Percentiles rank a stretch among this genome's conserved stretches.
Evolutionary conservation across 2,888 invertebrate species (phyloP).

Genomic region (Eristalinus sepulchralis): DNA sequence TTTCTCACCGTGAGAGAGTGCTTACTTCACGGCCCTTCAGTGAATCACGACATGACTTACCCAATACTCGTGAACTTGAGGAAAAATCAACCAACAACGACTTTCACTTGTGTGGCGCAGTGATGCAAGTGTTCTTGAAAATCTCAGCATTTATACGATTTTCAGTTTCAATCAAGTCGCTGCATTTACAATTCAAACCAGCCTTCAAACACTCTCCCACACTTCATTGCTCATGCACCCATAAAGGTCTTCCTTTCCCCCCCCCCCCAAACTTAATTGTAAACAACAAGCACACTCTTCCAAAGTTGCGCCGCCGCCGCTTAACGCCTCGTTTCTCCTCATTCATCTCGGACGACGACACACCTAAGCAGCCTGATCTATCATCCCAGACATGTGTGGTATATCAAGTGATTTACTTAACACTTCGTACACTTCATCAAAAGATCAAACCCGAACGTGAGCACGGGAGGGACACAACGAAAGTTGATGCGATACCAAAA

Average conservation of each 20-base stretch:
- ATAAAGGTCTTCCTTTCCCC: not conserved
- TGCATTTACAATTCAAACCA: not conserved
- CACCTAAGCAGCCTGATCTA: not conserved
- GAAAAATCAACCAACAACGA: not conserved
- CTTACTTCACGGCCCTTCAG: not conserved
- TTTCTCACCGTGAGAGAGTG: no score
- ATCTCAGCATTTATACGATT: not conserved
- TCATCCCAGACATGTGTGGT: constrained; percentile 7
- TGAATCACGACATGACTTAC: not conserved
- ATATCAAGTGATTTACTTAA: constrained; percentile 29
- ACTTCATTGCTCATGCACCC: not conserved
- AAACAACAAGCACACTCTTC: not conserved
- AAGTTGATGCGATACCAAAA: not conserved
- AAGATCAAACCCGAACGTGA: constrained; percentile 22
- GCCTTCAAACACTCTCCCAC: not conserved
- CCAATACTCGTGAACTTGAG: not conserved
- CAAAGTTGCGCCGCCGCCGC: not conserved
- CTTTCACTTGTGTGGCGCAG: not conserved
- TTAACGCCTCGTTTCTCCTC: not conserved
- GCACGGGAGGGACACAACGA: not conserved
- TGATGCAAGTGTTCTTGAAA: not conserved
- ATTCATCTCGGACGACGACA: not conserved
- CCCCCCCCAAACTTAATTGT: not conserved
- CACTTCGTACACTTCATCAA: constrained; percentile 16
- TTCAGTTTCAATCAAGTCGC: not conserved